Conservation (phyloP, 2,888 invertebrate genomes). For the Iphiclides podalirius region DNA sequence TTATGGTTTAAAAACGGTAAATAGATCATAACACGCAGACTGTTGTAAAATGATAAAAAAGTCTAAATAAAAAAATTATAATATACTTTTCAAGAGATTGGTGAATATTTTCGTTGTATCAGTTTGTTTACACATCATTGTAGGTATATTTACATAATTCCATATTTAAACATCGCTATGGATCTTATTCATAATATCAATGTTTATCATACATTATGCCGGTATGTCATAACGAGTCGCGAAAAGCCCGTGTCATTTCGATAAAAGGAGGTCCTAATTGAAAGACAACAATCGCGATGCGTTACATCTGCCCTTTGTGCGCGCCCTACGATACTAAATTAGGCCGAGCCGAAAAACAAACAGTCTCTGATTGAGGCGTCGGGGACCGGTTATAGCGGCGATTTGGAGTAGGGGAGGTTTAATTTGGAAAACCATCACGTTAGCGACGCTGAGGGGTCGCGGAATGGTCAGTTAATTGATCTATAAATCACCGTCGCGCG, state of each 20-base stretch:
- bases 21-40: too few species aligned
- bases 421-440: slow-evolving; percentile 61
- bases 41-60: too few species aligned
- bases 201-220: background rate
- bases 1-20: too few species aligned
- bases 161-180: background rate
- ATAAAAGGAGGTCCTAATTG: slow-evolving; percentile 26
- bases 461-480: slow-evolving; percentile 76
- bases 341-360: slow-evolving; percentile 69
- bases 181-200: background rate
- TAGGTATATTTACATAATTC: background rate
- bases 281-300: slow-evolving; percentile 33
- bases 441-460: slow-evolving; percentile 30
- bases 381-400: slow-evolving; percentile 51
- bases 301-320: slow-evolving; percentile 58
- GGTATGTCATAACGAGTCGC: background rate
- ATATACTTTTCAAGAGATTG: too few species aligned
- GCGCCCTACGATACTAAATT: slow-evolving; percentile 55
- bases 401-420: slow-evolving; percentile 53
- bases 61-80: too few species aligned
- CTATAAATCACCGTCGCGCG: slow-evolving; percentile 62
- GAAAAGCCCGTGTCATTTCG: slow-evolving; percentile 6
- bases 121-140: background rate
- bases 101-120: too few species aligned
- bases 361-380: slow-evolving; percentile 63